Evolutionary conservation across 2,888 invertebrate species (phyloP), one percentile per base, ranked within the genome.

Genomic region (Agrotis puta): DNA sequence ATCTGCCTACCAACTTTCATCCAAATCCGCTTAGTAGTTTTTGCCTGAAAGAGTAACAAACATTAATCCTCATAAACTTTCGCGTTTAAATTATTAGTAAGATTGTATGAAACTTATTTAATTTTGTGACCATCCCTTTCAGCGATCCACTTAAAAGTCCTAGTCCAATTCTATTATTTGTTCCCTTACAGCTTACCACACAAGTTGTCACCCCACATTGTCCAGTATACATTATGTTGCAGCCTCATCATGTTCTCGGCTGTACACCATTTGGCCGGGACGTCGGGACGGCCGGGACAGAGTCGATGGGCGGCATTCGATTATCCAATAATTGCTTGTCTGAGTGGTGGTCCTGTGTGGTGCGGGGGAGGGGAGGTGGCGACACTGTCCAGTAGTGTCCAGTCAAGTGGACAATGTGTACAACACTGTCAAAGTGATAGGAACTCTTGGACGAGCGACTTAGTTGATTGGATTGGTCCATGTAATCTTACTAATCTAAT

Each of bases 291-390:
- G n/a, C 13, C 56, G 56, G 78, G 78, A 72, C 77, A 74, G 70
- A 73, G 81, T 74, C 86, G 79, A 80, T 75, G 78, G 83, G 70
- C 74, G 83, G 82, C 82, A 87, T 87, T 88, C 85, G 85, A 87
- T 89, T 89, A 88, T 79, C 79, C 81, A 77, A 81, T 89, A 89
- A 89, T 88, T 87, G 87, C 77, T 82, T 80, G 86, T 85, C 85
- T 84, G 87, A 89, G 88, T 85, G 83, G 80, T 82, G 62, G 70
- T 80, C 74, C 80, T 73, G 58, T 79, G 70, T 71, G 63, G 22
- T 76, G 6, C 53, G 57, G 64, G 48, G 13, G 20, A 63, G 0
- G 9, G 9, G 50, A 22, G 54, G 13, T 0, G 4, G 66, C 56
- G 56, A 22, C n/a, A 22, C 13, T 22, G 24, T 43, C 27, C 16